A percentile compares a stretch with the other conserved stretches of the same genome.
Evolutionary conservation across 1,140 invertebrate genomes (phyloP).

Genomic region (Solenopsis invicta): DNA sequence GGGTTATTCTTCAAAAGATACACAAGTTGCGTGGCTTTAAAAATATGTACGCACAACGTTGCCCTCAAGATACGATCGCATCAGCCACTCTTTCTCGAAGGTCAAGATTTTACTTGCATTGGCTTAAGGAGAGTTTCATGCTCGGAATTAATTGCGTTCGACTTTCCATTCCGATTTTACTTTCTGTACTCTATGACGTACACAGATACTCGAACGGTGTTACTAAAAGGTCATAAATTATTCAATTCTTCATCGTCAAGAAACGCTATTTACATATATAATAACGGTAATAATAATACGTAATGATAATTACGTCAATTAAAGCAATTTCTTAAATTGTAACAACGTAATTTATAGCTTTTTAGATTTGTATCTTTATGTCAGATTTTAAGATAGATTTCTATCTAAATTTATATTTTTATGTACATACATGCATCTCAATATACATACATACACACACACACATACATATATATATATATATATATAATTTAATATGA

Average conservation of each 20-base stretch:
- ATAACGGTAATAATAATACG: conserved; percentile 17
- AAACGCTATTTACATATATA: conserved; percentile 4
- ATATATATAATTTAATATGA: too few species aligned
- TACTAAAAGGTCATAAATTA: conserved; percentile 32
- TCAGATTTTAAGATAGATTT: neutral
- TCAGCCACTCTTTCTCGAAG: conserved; percentile 19
- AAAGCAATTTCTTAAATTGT: neutral
- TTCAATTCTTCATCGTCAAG: conserved; percentile 30
- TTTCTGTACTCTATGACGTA: conserved; percentile 60
- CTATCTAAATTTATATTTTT: neutral
- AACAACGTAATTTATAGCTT: neutral
- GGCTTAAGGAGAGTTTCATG: conserved; percentile 61
- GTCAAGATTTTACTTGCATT: conserved; percentile 60
- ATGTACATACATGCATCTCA: neutral
- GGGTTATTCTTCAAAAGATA: conserved; percentile 16
- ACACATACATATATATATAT: too few species aligned
- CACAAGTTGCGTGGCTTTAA: neutral
- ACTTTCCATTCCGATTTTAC: conserved; percentile 77
- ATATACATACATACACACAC: neutral
- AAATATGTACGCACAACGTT: neutral
- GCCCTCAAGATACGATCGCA: neutral
- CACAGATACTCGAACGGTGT: neutral
- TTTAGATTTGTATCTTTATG: neutral
- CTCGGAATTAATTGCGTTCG: conserved; percentile 64
- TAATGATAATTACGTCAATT: neutral